A percentile compares a stretch with the other conserved stretches of the same genome.
These are phyloP conservation scores for Anarhynchus alexandrinus DNA, from an alignment of 2,113 vertebrate genomes.

Conservation along the genomic window DNA sequence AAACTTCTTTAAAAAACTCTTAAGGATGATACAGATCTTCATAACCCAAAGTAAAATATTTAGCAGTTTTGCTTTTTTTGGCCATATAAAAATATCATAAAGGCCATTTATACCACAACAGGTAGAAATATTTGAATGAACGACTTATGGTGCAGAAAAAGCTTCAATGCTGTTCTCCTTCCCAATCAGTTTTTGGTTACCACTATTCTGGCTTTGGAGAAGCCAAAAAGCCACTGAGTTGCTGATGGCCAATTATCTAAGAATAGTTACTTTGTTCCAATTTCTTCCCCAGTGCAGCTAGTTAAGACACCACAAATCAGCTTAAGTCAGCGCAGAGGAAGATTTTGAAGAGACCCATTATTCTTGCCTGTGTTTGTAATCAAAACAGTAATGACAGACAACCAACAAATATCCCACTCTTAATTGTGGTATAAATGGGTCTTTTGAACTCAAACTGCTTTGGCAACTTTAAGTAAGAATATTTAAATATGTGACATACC, in stretches of 20 bases:
- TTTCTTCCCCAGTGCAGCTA: not conserved
- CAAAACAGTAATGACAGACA: not conserved
- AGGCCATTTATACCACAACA: conserved; percentile 74
- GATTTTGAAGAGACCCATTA: not conserved
- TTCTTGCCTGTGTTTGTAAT: conserved; percentile 28
- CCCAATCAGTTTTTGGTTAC: conserved; percentile 23
- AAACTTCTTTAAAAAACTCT: conserved; percentile 57
- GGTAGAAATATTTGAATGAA: conserved; percentile 49
- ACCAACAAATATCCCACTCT: conserved; percentile 55
- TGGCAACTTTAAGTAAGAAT: conserved; percentile 68
- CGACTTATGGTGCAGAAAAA: conserved; percentile 20
- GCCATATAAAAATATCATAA: conserved; percentile 77
- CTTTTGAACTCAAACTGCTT: conserved; percentile 67
- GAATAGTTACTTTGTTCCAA: not conserved
- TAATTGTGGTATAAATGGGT: conserved; percentile 70
- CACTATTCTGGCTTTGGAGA: not conserved
- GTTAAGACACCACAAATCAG: not conserved
- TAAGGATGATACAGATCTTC: conserved; percentile 66
- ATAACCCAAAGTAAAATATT: conserved; percentile 66
- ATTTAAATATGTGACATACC: conserved; percentile 66
- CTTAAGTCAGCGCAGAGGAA: conserved; percentile 2
- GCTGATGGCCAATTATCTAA: not conserved
- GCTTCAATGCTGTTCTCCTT: conserved; percentile 28
- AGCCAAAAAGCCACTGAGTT: not conserved
- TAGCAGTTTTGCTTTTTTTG: conserved; percentile 60